Percentiles rank a stretch among this genome's conserved stretches.
phyloP scores from a whole-genome alignment of 2,797 vertebrate species.

The Babyrousa celebensis region DNA sequence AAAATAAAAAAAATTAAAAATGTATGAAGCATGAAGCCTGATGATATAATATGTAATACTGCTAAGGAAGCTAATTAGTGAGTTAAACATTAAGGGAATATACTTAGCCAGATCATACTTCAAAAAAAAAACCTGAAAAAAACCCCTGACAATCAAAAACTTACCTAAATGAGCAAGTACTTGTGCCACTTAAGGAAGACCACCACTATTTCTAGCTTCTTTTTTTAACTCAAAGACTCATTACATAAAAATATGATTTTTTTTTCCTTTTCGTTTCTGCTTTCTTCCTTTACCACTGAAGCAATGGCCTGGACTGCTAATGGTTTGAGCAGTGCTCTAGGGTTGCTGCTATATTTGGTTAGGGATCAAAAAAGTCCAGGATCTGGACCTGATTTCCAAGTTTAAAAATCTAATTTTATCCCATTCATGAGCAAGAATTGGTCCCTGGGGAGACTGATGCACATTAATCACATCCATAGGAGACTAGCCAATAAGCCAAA shows the following conservation, averaged over 20 bases:
- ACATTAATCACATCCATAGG: not conserved
- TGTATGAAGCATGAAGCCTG: constrained; percentile 23
- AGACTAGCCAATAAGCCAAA: constrained; percentile 1
- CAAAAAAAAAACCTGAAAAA: constrained; percentile 28
- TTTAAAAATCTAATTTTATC: constrained; percentile 46
- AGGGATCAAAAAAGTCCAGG: not conserved
- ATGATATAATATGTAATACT: constrained; percentile 68
- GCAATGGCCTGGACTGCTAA: not conserved
- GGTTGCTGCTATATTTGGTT: not conserved
- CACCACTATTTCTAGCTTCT: not conserved
- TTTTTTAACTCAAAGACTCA: constrained; percentile 13
- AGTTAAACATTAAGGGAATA: constrained; percentile 57
- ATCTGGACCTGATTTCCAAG: constrained; percentile 6
- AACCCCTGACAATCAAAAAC: not conserved
- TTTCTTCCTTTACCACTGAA: not conserved
- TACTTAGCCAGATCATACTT: constrained; percentile 59
- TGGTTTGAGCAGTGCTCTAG: not conserved
- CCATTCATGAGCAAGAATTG: not conserved
- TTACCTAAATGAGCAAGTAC: constrained; percentile 50
- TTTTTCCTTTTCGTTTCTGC: constrained; percentile 34
- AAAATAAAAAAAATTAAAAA: no score
- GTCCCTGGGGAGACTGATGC: not conserved
- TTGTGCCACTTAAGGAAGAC: not conserved
- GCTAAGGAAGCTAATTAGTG: constrained; percentile 46
- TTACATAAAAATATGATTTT: not conserved